Base-by-base conservation (phyloP, 2,797 vertebrate genomes). In the Hapalemur alaotrensis region DNA sequence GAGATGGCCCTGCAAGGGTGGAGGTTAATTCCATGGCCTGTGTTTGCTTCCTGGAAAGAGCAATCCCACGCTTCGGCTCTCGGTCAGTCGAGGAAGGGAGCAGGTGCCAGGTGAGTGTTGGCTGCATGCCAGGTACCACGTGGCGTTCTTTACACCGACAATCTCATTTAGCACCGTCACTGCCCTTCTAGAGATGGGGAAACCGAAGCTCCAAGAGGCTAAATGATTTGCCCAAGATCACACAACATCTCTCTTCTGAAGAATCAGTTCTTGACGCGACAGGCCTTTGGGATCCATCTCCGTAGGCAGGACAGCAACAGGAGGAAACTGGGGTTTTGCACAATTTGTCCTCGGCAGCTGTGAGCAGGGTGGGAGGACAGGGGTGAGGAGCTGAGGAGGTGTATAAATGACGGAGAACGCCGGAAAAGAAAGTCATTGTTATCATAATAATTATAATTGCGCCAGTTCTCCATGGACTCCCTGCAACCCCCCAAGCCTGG, bases 231-330 rank as follows among this genome's bases (percentile, higher is more conserved):
- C 9, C 57, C 43, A 41, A 87, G 72, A 61, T 38, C 48, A 4
- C n/a, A 22, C 25, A 28, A 1, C 0, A 8, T 43, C 48, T 3
- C 2, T 48, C 38, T 73, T 1, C 0, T 7, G 48, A 48, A 59
- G 41, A 20, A 13, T 35, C 17, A 52, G 32, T 48, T 80, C 11
- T 35, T 15, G 11, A 13, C 15, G 18, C 52, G 61, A 23, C 28
- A 23, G 82, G 25, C 11, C 41, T 90, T 30, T 30, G 30, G 65
- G 38, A 22, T 15, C n/a, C 25, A 22, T 43, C 72, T 54, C 50
- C 1, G 1, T 0, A 9, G 57, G 30, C 75, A 61, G 69, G 54
- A 43, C 9, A 65, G 15, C 20, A 25, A 35, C 23, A 25, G 1
- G 17, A 54, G 22, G 54, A 32, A 32, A 70, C 23, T 0, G 22